Conservation (phyloP, 2,797 vertebrate species). For the Carcharodon carcharias region DNA sequence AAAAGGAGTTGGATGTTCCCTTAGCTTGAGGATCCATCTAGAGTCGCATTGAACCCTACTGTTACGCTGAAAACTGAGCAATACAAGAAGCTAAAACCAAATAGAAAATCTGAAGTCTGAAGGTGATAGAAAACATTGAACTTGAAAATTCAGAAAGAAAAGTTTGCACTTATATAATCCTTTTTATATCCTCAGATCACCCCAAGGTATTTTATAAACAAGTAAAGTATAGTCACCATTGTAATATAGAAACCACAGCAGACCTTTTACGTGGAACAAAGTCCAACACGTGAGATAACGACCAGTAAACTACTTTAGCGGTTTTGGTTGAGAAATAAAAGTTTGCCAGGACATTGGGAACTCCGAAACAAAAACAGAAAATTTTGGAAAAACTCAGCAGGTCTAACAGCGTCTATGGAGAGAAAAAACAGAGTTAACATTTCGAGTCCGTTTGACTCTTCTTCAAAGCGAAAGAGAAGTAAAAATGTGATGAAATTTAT, state of each 20-base stretch:
- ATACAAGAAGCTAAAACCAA: not conserved
- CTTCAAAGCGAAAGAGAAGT: no score
- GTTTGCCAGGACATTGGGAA: not conserved
- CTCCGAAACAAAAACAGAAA: no score
- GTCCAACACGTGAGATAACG: not conserved
- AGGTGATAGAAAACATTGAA: not conserved
- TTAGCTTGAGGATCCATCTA: not conserved
- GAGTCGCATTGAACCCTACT: not conserved
- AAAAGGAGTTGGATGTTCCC: not conserved
- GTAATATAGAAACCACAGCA: not conserved
- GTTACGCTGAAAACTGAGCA: not conserved
- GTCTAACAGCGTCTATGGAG: no score
- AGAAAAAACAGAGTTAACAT: no score
- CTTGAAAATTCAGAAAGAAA: not conserved
- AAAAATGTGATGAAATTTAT: no score
- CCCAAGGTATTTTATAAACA: not conserved
- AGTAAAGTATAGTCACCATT: not conserved
- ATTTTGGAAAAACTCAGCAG: no score
- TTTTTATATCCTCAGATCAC: not conserved
- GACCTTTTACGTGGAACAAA: not conserved
- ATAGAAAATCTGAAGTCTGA: not conserved
- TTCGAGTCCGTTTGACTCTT: no score
- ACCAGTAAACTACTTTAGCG: not conserved
- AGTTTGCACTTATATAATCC: not conserved
- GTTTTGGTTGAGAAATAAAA: not conserved